Evolutionary conservation across 2,113 vertebrate species (phyloP), one percentile per base, ranked within the genome.

Genomic region (Chloropsis hardwickii): DNA sequence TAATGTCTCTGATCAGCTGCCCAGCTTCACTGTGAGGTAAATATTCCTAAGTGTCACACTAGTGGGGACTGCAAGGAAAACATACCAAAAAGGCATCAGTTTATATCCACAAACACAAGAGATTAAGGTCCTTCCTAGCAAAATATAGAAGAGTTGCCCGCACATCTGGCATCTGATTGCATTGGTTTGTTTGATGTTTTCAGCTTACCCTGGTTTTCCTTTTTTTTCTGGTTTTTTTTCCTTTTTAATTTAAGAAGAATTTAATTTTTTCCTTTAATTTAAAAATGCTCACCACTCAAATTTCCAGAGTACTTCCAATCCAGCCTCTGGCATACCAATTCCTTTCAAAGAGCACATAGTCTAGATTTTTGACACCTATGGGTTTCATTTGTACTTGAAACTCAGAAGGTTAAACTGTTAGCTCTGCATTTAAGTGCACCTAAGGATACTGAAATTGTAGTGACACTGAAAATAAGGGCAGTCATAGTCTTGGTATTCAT

Each of bases 1-100:
- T 95, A 94, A 94, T 94, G 88, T 77, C 86, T 89, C 45, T 54
- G 62, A 88, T 95, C 86, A 91, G 77, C 88, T 93, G 81, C 77
- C 91, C 79, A 57, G 39, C 86, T 90, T 88, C n/a, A 54, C 90
- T 85, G 21, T n/a, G 61, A 84, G 64, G 57, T 71, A 71, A 79
- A 77, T 62, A 42, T 57, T 53, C 84, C 42, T 19, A 42, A 88
- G 70, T 54, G 65, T 50, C 82, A 45, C 84, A 42, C 39, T 61
- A 65, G 70, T 53, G 79, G 62, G n/a, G 62, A 74, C 65, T 71
- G 79, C 81, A 80, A 73, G 79, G 67, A 67, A 71, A 81, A 91
- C 18, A 12, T 37, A 42, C 37, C 4, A 18, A 77, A 73, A 57
- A 92, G 42, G 47, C 25, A 47, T 25, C 17, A 60, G 23, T 62